Evolutionary conservation across 2,797 vertebrate genomes (phyloP).

Genomic region (Sebastolobus alascanus): DNA sequence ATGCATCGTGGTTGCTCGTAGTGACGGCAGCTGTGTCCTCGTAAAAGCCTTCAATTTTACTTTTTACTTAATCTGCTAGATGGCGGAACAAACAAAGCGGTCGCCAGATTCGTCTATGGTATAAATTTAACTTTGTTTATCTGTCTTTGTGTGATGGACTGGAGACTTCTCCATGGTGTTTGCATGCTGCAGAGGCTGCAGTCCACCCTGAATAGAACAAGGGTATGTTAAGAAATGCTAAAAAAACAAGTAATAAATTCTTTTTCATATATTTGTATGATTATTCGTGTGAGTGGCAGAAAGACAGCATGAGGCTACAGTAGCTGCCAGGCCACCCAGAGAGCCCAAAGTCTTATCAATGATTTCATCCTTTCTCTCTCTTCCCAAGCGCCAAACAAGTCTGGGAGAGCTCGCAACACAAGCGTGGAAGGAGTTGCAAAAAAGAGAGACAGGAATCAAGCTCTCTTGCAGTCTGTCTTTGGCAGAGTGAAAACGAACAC

Average conservation of each 20-base stretch:
- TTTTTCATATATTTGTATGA: background rate
- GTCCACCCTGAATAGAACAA: background rate
- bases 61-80: too few species aligned
- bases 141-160: background rate
- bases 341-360: constrained; percentile 26
- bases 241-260: background rate
- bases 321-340: constrained; percentile 44
- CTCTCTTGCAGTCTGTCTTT: constrained; percentile 29
- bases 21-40: too few species aligned
- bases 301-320: constrained; percentile 11
- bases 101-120: background rate
- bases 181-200: background rate
- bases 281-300: constrained; percentile 7
- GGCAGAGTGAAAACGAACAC: constrained; percentile 52
- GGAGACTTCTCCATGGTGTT: background rate
- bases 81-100: too few species aligned
- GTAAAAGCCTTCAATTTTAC: too few species aligned
- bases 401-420: constrained; percentile 43
- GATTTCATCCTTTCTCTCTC: constrained; percentile 34
- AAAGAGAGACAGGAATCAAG: constrained; percentile 12
- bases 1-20: too few species aligned
- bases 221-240: background rate
- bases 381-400: constrained; percentile 50
- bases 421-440: constrained; percentile 29
- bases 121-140: background rate